Evolutionary conservation across 2,113 vertebrate genomes (phyloP), one percentile per base, ranked within the genome.

Genomic region (Gallinago paraguaiae): DNA sequence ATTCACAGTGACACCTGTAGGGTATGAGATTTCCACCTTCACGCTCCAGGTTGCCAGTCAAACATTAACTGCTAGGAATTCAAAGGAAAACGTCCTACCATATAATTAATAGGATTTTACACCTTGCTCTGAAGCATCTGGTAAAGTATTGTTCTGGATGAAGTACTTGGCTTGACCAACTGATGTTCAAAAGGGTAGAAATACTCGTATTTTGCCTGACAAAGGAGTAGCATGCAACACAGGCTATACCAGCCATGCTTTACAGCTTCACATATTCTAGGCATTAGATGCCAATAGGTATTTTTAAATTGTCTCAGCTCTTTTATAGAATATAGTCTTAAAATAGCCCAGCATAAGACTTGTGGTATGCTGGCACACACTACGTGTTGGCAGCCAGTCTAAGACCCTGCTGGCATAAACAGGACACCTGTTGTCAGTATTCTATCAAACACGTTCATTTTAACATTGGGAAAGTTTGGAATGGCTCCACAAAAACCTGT

Each of bases 261-360:
- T 33, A 69, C 28, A 86, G 45, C 70, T 82, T 82, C 0, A 1
- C 31, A 28, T 78, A 56, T n/a, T 83, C n/a, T 31, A 79, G 33
- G 53, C 80, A 54, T 87, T 71, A 51, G 18, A 84, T 16, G 28
- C 25, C 79, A 90, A 70, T 20, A 92, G 53, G 65, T 77, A 76
- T 90, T 85, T 82, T 86, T 70, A 90, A 96, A 93, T 31, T 17
- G 1, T 64, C 78, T 83, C 86, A 74, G 79, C 64, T 95, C 67
- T 82, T 92, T 82, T 65, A 88, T 56, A 96, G 60, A 84, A 63
- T 20, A 79, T 27, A 45, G 48, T 70, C 93, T 92, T 94, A 93
- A 97, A 97, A 97, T 96, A 97, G 88, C 19, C 39, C 69, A 68
- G 91, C 86, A 51, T 61, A 90, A 94, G 82, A 31, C 59, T 71